Evolutionary conservation across 2,888 invertebrate species (phyloP).

Genomic region (Cataglyphis livida): DNA sequence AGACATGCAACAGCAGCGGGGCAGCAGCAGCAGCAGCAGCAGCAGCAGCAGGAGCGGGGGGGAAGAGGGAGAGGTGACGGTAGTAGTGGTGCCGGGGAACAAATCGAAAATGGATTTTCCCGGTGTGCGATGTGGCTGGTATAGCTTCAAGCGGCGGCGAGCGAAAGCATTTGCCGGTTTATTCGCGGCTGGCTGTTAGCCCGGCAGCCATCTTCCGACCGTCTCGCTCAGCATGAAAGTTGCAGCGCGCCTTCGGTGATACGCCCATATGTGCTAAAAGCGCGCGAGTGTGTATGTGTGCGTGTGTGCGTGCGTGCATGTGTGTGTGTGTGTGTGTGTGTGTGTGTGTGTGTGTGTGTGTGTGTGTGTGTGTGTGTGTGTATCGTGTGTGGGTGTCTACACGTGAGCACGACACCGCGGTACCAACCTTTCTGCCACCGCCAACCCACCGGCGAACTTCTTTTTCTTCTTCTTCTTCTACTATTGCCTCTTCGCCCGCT

Average conservation of each 20-base stretch:
- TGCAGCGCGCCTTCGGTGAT: slow-evolving; percentile 75
- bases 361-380: neutral
- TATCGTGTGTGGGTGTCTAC: slow-evolving; percentile 33
- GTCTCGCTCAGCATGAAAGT: slow-evolving; percentile 77
- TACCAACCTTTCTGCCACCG: slow-evolving; percentile 68
- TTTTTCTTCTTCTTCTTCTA: slow-evolving; percentile 61
- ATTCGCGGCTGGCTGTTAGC: slow-evolving; percentile 74
- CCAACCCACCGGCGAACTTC: slow-evolving; percentile 71
- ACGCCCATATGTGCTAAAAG: slow-evolving; percentile 74
- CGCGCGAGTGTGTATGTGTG: slow-evolving; percentile 13
- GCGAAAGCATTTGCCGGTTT: slow-evolving; percentile 78
- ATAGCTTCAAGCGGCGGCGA: slow-evolving; percentile 61
- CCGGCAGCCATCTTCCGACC: slow-evolving; percentile 78
- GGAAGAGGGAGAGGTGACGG: neutral
- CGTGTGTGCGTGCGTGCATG: slow-evolving; percentile 35
- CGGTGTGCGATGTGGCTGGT: slow-evolving; percentile 53
- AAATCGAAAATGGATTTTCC: slow-evolving; percentile 76
- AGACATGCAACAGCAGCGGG: slow-evolving; percentile 3
- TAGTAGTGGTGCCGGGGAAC: slow-evolving; percentile 56
- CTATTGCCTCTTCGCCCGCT: slow-evolving; percentile 65
- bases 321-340: slow-evolving; percentile 30
- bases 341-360: slow-evolving; percentile 11
- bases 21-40: neutral
- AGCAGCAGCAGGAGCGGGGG: neutral
- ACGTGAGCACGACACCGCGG: slow-evolving; percentile 59